Evolutionary conservation across 2,797 vertebrate species (phyloP), one percentile per base, ranked within the genome.

Genomic region (Nannoperca obscura): DNA sequence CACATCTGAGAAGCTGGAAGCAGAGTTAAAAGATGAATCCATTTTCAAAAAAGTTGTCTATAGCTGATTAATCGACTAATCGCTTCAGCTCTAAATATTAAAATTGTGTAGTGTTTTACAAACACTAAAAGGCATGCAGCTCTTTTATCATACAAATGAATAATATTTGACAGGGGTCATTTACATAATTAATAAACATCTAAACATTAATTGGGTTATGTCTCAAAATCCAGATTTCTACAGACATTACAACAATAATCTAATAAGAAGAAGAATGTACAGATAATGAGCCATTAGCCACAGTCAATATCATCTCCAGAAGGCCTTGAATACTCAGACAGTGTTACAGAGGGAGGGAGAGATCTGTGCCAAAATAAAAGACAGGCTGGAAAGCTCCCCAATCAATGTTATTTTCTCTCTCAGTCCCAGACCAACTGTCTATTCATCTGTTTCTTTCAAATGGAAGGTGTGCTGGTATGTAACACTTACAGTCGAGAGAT

Each of bases 401-500:
- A 94, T 93, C 94, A 83, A 92, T 93, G 90, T 91, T 89, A 89
- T 93, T 93, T 91, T 91, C 91, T 90, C 90, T 90, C 89, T 85
- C 81, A 76, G 84, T 93, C 92, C 92, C 93, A 91, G 89, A 93
- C 93, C 94, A 95, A 94, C 94, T 93, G 94, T 92, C 92, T 91
- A 87, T 92, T 94, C 92, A 93, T 95, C 93, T 95, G 94, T 92
- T 94, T 93, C 91, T 88, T 85, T 92, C 89, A 91, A 93, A 92
- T 93, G 93, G 91, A 95, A 95, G 93, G 92, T 94, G 92, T 88
- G 91, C 90, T 82, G 87, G 52, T 87, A 93, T 93, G 92, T 90
- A 91, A 92, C 88, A 88, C 90, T 93, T 86, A 82, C 87, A 88
- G 88, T 75, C 42, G 74, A 71, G 81, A 90, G 86, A 91, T 85